A percentile compares a stretch with the other conserved stretches of the same genome.
Evolutionary conservation across 1,140 invertebrate species (phyloP).

Genomic region (Cydia fagiglandana): DNA sequence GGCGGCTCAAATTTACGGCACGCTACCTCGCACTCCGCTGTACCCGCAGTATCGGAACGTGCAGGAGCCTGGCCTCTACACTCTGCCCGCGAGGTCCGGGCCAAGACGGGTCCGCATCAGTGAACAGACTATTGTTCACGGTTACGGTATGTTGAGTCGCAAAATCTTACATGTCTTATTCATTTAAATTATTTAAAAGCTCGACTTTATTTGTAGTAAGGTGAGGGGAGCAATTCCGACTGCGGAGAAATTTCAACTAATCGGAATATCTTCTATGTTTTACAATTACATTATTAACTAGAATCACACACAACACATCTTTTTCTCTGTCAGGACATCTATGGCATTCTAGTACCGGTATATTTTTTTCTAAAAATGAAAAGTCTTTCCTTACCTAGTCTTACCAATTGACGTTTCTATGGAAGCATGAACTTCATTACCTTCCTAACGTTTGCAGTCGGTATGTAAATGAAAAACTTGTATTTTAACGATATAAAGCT

Average conservation of each 20-base stretch:
- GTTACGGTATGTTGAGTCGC: conserved; percentile 62
- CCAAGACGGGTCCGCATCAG: conserved; percentile 68
- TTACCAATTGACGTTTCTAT: not conserved
- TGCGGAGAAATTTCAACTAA: no score
- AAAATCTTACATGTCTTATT: conserved; percentile 26
- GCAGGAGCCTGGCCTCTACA: conserved; percentile 49
- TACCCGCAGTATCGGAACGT: conserved; percentile 39
- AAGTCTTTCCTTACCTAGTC: not conserved
- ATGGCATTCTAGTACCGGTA: no score
- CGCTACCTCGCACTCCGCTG: conserved; percentile 40
- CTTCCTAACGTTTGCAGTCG: not conserved
- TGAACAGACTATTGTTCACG: conserved; percentile 64
- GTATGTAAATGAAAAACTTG: conserved; percentile 1
- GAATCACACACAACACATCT: no score
- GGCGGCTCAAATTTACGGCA: conserved; percentile 50
- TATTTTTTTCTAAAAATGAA: not conserved
- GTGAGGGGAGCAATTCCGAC: no score
- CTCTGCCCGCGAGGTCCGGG: conserved; percentile 57
- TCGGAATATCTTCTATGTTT: no score
- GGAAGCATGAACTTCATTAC: not conserved
- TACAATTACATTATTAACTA: no score
- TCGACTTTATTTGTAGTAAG: no score
- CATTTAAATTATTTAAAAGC: no score
- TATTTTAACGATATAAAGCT: not conserved
- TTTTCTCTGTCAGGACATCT: no score